Evolutionary conservation across 2,113 vertebrate genomes (phyloP).

Genomic region (Pterophyllum scalare): DNA sequence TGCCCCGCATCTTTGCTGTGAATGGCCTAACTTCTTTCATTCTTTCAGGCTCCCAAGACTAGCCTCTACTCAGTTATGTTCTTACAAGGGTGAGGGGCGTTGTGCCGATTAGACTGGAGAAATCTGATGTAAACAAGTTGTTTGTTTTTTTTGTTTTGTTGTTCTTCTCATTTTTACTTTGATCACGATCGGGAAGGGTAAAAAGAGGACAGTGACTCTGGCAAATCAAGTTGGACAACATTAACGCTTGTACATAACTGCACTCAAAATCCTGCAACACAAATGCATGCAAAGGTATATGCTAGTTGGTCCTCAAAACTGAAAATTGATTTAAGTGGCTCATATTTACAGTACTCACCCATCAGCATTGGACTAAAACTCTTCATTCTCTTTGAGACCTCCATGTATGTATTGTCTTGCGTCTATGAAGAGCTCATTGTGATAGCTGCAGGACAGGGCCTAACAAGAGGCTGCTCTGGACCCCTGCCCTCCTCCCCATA

Average conservation of each 20-base stretch:
- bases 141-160: background rate
- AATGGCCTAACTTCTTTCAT: constrained; percentile 78
- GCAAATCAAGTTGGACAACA: background rate
- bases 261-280: background rate
- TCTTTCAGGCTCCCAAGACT: constrained; percentile 78
- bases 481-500: constrained; percentile 62
- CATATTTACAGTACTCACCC: background rate
- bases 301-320: background rate
- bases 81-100: constrained; percentile 56
- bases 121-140: background rate
- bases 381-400: background rate
- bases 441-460: constrained; percentile 22
- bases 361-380: background rate
- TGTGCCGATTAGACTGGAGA: background rate
- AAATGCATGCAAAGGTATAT: background rate
- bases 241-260: background rate
- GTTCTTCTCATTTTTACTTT: background rate
- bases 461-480: constrained; percentile 80
- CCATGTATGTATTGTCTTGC: background rate
- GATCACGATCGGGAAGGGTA: too few species aligned
- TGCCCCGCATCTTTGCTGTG: constrained; percentile 75
- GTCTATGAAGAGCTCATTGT: background rate
- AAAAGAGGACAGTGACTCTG: background rate
- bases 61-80: constrained; percentile 76
- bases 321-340: background rate